Percentiles rank a stretch among this genome's conserved stretches.
Conservation (phyloP, 1,140 invertebrate species). For the Heliconius eleuchia region DNA sequence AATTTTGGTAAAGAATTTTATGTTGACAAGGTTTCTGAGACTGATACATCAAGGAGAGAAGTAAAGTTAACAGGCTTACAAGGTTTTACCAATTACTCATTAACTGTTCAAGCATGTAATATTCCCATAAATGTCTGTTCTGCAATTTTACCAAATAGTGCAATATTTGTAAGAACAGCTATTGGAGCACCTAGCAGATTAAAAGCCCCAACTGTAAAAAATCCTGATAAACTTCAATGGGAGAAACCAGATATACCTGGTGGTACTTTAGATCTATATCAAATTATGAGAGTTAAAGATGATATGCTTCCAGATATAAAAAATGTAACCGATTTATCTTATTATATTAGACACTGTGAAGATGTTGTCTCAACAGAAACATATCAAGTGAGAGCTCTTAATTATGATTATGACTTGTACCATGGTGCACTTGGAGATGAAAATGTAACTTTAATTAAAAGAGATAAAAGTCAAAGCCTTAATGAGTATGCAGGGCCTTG, state of each 20-base stretch:
- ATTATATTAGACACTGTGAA: conserved; percentile 56
- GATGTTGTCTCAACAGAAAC: conserved; percentile 56
- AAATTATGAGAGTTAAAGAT: conserved; percentile 77
- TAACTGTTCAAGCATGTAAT: conserved; percentile 87
- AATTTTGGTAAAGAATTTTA: conserved; percentile 66
- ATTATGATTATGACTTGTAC: conserved; percentile 67
- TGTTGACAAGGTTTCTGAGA: conserved; percentile 50
- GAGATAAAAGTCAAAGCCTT: conserved; percentile 34
- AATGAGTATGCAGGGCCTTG: conserved; percentile 71
- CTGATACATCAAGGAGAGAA: conserved; percentile 54
- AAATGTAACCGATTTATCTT: conserved; percentile 65
- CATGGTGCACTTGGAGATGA: conserved; percentile 60
- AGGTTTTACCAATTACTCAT: conserved; percentile 84
- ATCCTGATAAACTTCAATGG: conserved; percentile 58
- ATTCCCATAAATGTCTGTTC: conserved; percentile 83
- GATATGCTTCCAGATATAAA: conserved; percentile 56
- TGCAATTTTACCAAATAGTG: conserved; percentile 59
- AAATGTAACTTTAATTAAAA: conserved; percentile 51
- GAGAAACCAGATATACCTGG: conserved; percentile 83
- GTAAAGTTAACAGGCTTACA: conserved; percentile 63
- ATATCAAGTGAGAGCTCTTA: conserved; percentile 73
- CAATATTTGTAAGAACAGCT: conserved; percentile 79
- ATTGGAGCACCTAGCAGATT: conserved; percentile 84
- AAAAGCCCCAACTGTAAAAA: conserved; percentile 73
- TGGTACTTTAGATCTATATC: conserved; percentile 84